Evolutionary conservation across 2,797 vertebrate genomes (phyloP), one percentile per base, ranked within the genome.

Genomic region (Orestias chungarensis): DNA sequence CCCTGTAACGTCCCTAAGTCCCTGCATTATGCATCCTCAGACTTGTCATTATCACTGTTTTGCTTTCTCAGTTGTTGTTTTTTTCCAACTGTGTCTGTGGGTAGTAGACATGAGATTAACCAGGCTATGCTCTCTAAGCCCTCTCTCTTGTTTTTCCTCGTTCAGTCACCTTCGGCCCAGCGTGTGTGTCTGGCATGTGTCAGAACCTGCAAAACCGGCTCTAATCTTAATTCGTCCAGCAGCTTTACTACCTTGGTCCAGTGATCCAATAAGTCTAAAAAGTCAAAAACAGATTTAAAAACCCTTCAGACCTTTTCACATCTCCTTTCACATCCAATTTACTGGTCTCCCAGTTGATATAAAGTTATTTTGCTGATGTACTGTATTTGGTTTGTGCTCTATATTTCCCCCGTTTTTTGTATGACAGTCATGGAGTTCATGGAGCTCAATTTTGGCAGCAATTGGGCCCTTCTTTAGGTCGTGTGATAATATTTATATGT

Each of bases 111-210:
- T 64, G 55, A 82, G 68, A 85, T 73, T 76, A 73, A 50, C 65
- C 54, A 68, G 73, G 66, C 40, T n/a, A 64, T 54, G 14, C 27
- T 35, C 57, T 64, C 50, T 46, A 29, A 62, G n/a, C 49, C 68
- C 59, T 70, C 50, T 68, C 11, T 20, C 25, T 55, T 54, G 27
- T 70, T 75, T 46, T 17, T 59, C 71, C 52, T 29, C 15, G 27
- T 74, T 8, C 68, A 73, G 46, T 59, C 57, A 40, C 62, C 68
- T 71, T 73, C 25, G 71, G 54, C 62, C 64, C 33, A 6, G 25
- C 18, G 55, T 82, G 80, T 82, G 71, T 70, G 79, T 88, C 85
- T 89, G 86, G 77, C 87, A 74, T 74, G 70, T 82, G 80, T 89
- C 85, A 85, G 75, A 88, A 82, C 70, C 67, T 68, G 72, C 79